These are phyloP conservation scores for Gallirallus australis DNA, from an alignment of 2,797 vertebrate genomes.

Conservation along the genomic window DNA sequence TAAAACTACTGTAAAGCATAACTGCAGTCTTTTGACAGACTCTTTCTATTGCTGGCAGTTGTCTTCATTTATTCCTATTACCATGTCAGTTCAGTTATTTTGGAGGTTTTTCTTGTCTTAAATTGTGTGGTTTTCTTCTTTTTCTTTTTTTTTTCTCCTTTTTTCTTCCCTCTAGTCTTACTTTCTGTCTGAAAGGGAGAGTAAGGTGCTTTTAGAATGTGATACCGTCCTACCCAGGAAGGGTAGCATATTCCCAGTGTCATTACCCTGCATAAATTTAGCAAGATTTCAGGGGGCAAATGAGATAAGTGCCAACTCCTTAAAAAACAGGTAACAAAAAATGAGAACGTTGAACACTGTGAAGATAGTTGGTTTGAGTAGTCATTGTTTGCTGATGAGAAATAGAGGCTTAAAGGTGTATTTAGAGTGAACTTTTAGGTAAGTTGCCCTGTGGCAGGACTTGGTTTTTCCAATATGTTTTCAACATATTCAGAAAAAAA, in stretches of 20 bases:
- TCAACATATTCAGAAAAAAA: neutral
- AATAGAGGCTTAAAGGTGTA: neutral
- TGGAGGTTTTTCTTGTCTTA: neutral
- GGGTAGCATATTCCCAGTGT: neutral
- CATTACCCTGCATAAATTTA: neutral
- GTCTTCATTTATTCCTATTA: conserved; percentile 11
- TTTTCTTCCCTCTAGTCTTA: neutral
- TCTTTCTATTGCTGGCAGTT: neutral
- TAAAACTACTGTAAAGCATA: neutral
- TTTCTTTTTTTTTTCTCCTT: neutral
- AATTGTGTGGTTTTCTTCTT: neutral
- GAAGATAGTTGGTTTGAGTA: neutral
- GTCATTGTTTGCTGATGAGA: neutral
- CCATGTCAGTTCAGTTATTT: conserved; percentile 1
- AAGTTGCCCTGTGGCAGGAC: neutral
- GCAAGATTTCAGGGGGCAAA: neutral
- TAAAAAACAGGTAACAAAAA: neutral
- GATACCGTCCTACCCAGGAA: neutral
- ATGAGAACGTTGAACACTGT: neutral
- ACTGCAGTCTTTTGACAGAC: neutral
- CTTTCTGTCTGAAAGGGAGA: neutral
- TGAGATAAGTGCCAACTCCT: neutral
- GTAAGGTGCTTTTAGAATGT: neutral
- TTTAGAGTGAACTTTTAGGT: neutral
- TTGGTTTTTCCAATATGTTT: neutral